These are phyloP conservation scores for Orientallactaga bullata DNA, from an alignment of 2,113 vertebrate species.

Conservation along the genomic window DNA sequence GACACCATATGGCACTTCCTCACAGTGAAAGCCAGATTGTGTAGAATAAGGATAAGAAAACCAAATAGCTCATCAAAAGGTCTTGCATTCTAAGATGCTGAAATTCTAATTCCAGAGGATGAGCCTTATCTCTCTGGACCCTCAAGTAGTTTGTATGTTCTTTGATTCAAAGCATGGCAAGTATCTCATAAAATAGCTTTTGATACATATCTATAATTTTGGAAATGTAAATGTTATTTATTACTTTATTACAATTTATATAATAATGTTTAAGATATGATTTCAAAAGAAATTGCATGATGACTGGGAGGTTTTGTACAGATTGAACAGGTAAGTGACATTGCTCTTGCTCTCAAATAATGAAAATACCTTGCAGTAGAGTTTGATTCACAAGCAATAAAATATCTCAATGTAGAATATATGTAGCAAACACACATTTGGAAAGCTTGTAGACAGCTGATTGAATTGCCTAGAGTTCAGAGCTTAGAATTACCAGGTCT, in stretches of 20 bases:
- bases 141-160: background rate
- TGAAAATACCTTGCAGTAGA: background rate
- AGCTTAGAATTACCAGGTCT: background rate
- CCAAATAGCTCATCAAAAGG: conserved; percentile 67
- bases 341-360: background rate
- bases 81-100: conserved; percentile 66
- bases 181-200: background rate
- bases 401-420: background rate
- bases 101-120: conserved; percentile 50
- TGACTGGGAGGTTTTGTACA: background rate
- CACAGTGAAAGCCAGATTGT: conserved; percentile 80
- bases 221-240: background rate
- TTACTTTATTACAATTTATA: background rate
- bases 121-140: background rate
- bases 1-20: conserved; percentile 82
- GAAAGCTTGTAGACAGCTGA: background rate
- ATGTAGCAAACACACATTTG: background rate
- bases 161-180: conserved; percentile 50
- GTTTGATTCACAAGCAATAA: background rate
- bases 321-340: background rate
- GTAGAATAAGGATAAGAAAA: conserved; percentile 80
- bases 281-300: background rate
- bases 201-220: background rate
- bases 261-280: background rate
- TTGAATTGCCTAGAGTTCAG: background rate